Conservation (phyloP, 2,113 vertebrate species). For the Phodopus roborovskii region DNA sequence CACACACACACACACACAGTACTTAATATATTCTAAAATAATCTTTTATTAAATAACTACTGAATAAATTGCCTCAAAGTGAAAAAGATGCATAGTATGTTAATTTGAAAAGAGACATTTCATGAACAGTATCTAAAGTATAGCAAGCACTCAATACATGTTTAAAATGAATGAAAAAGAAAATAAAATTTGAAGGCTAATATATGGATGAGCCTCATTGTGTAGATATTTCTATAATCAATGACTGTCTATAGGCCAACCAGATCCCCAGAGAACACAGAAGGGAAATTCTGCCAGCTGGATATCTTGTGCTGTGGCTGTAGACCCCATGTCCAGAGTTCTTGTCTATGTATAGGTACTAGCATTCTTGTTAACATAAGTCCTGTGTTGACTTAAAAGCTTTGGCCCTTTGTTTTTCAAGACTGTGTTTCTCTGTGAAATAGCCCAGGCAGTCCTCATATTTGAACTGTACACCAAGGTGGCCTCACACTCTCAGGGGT, state of each 20-base stretch:
- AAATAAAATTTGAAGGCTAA: neutral
- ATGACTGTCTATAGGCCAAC: neutral
- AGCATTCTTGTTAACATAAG: constrained; percentile 52
- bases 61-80: neutral
- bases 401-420: neutral
- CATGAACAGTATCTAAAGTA: neutral
- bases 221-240: neutral
- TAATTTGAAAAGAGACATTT: neutral
- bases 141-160: neutral
- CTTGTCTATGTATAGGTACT: constrained; percentile 54
- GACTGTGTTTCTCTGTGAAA: neutral
- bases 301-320: constrained; percentile 61
- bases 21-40: neutral
- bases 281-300: constrained; percentile 60
- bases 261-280: constrained; percentile 30
- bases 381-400: constrained; percentile 72
- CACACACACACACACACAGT: neutral
- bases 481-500: neutral
- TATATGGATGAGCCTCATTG: neutral
- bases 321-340: constrained; percentile 65
- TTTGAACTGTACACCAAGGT: neutral
- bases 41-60: neutral
- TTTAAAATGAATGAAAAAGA: neutral
- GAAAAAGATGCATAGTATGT: neutral
- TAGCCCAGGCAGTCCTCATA: neutral